Conservation (phyloP, 1,140 invertebrate genomes). For the Coptotermes formosanus region DNA sequence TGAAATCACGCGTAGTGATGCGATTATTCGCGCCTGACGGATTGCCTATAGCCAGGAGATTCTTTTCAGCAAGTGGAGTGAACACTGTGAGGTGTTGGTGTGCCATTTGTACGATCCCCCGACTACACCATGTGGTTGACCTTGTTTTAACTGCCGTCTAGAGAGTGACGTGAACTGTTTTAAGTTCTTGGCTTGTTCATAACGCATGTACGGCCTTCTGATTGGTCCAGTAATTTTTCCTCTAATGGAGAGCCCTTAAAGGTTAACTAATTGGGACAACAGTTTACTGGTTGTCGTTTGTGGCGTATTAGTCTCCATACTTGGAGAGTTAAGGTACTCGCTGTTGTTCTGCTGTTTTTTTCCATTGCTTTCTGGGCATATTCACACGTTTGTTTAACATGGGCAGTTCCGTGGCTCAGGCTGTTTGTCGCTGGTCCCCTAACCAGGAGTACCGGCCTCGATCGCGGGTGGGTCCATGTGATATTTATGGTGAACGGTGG, state of each 20-base stretch:
- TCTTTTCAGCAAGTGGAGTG: background rate
- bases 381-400: no score
- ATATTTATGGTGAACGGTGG: no score
- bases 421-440: no score
- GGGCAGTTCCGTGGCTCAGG: no score
- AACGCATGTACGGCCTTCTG: background rate
- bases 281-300: background rate
- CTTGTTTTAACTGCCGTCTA: background rate
- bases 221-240: background rate
- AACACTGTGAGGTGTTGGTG: background rate
- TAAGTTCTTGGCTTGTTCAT: background rate
- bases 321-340: background rate
- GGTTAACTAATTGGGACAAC: background rate
- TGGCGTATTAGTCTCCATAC: background rate
- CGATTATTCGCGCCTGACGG: no score
- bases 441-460: no score
- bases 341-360: no score
- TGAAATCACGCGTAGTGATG: no score
- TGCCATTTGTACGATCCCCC: background rate
- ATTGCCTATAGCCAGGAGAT: no score
- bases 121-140: background rate
- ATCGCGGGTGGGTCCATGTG: no score
- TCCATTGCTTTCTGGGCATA: no score
- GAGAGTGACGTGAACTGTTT: background rate
- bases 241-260: background rate